These are phyloP conservation scores for Netelia inedita DNA, from an alignment of 2,888 invertebrate species.

Conservation along the genomic window DNA sequence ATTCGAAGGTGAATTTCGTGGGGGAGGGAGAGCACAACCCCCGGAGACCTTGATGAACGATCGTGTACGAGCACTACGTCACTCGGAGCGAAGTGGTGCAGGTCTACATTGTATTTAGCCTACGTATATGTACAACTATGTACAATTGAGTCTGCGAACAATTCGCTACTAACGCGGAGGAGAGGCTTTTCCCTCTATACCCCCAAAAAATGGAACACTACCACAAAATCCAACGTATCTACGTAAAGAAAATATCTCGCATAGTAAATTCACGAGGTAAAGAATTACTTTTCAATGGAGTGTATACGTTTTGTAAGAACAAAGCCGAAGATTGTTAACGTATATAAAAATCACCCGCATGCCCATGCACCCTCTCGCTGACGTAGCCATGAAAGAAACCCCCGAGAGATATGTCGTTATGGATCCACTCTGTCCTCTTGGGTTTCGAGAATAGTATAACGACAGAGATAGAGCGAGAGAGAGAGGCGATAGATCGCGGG, in stretches of 20 bases:
- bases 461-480: slow-evolving; percentile 42
- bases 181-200: not conserved
- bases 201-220: not conserved
- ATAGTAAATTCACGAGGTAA: not conserved
- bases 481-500: slow-evolving; percentile 75
- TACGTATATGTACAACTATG: slow-evolving; percentile 10
- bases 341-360: slow-evolving; percentile 31
- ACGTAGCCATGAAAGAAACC: slow-evolving; percentile 1
- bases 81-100: slow-evolving; percentile 72
- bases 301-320: slow-evolving; percentile 21
- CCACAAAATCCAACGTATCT: slow-evolving; percentile 20
- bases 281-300: slow-evolving; percentile 21
- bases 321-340: slow-evolving; percentile 54
- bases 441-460: slow-evolving; percentile 59
- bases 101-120: slow-evolving; percentile 49
- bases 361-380: slow-evolving; percentile 19
- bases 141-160: slow-evolving; percentile 19
- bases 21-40: slow-evolving; percentile 64
- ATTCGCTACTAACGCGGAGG: not conserved
- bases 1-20: slow-evolving; percentile 63
- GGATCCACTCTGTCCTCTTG: slow-evolving; percentile 54
- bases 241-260: not conserved
- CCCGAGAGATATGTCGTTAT: slow-evolving; percentile 56
- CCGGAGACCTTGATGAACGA: slow-evolving; percentile 76
- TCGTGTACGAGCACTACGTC: slow-evolving; percentile 74